Conservation (phyloP, 1,140 invertebrate genomes). For the Bombus turneri region DNA sequence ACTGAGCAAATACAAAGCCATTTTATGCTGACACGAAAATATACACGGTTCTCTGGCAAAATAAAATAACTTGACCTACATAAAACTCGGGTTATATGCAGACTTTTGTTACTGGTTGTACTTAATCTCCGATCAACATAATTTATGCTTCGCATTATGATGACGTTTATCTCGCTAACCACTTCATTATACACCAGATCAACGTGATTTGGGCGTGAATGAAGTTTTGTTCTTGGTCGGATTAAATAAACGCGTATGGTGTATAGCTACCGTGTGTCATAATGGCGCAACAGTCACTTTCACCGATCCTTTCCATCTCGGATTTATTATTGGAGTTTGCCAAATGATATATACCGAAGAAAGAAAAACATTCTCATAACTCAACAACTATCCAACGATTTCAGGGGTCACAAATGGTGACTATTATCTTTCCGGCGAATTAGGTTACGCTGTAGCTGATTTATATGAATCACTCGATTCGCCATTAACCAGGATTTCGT, state of each 20-base stretch:
- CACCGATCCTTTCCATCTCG: not conserved
- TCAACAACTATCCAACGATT: not conserved
- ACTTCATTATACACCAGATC: slow-evolving; percentile 7
- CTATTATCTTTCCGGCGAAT: not conserved
- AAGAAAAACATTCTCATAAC: not conserved
- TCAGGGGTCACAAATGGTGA: not conserved
- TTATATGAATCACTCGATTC: slow-evolving; percentile 57
- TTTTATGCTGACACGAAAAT: not conserved
- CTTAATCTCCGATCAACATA: not conserved
- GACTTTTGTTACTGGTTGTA: not conserved
- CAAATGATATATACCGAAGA: not conserved
- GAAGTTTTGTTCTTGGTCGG: not conserved
- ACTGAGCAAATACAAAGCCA: not conserved
- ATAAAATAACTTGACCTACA: not conserved
- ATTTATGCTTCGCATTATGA: slow-evolving; percentile 16
- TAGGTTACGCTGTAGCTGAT: slow-evolving; percentile 3
- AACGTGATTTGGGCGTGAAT: not conserved
- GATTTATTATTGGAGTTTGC: not conserved
- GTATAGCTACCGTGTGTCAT: not conserved
- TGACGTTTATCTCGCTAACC: slow-evolving; percentile 12
- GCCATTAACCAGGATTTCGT: slow-evolving; percentile 56
- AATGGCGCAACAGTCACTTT: not conserved
- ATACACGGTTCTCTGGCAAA: not conserved
- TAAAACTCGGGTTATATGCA: not conserved
- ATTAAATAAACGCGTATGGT: slow-evolving; percentile 8